Percentiles rank a stretch among this genome's conserved stretches.
Conservation (phyloP, 2,888 invertebrate species). For the Cybosia mesomella region DNA sequence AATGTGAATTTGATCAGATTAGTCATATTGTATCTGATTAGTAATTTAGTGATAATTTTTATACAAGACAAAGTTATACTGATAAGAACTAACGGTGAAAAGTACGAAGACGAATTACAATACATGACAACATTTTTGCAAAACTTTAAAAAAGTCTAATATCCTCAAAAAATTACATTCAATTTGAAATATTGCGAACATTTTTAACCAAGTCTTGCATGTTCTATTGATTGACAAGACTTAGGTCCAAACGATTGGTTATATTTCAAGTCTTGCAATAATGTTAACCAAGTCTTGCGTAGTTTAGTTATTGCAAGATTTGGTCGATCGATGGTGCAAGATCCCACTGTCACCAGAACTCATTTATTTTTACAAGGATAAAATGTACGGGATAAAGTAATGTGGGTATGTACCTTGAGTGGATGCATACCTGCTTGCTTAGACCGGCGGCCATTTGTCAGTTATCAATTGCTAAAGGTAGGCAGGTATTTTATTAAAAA, state of each 20-base stretch:
- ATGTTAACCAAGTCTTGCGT: slow-evolving; percentile 14
- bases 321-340: too few species aligned
- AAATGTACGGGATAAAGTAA: too few species aligned
- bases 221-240: not conserved
- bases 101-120: not conserved
- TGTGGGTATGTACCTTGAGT: too few species aligned
- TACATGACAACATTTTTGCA: slow-evolving; percentile 12
- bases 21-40: slow-evolving; percentile 20
- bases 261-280: slow-evolving; percentile 6
- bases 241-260: too few species aligned
- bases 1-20: slow-evolving; percentile 1
- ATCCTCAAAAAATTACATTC: not conserved
- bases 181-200: too few species aligned
- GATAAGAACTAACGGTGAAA: not conserved
- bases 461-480: too few species aligned
- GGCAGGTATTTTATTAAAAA: too few species aligned
- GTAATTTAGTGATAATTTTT: slow-evolving; percentile 2
- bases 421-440: too few species aligned
- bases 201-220: too few species aligned
- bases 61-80: not conserved
- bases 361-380: too few species aligned
- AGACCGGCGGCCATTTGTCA: too few species aligned
- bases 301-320: slow-evolving; percentile 13
- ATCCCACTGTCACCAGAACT: too few species aligned
- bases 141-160: not conserved